Conservation (phyloP, 2,797 vertebrate species). For the Propithecus perrieri region DNA sequence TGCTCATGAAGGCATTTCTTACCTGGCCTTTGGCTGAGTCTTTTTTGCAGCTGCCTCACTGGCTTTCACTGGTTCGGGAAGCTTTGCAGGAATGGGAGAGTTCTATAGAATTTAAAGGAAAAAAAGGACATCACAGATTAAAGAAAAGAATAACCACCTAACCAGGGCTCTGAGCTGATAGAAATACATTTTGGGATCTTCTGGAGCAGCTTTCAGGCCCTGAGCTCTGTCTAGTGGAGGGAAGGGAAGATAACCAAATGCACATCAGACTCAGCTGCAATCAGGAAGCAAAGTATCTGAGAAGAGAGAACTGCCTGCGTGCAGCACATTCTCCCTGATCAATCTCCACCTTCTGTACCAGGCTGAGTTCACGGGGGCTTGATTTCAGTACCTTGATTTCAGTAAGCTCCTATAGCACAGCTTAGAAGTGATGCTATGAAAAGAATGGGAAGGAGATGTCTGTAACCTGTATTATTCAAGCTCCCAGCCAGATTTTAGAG, state of each 20-base stretch:
- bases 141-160: background rate
- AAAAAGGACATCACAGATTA: background rate
- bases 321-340: fast-evolving
- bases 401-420: background rate
- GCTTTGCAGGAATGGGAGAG: constrained; percentile 92
- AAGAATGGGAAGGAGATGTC: background rate
- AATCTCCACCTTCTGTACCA: background rate
- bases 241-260: constrained; percentile 17
- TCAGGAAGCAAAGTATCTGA: background rate
- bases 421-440: background rate
- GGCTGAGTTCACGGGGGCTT: background rate
- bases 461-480: background rate
- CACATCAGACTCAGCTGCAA: background rate
- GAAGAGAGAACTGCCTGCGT: background rate
- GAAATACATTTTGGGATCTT: background rate
- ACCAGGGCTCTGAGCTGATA: background rate
- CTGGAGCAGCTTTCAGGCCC: background rate
- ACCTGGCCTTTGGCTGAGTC: constrained; percentile 98
- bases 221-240: background rate
- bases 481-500: background rate
- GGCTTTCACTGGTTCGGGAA: constrained; percentile 96
- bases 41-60: constrained; percentile 99
- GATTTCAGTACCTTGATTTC: background rate
- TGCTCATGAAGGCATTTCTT: constrained; percentile 43
- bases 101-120: constrained; percentile 86